Evolutionary conservation across 2,797 vertebrate species (phyloP), one percentile per base, ranked within the genome.

Genomic region (Clarias platycephalus): DNA sequence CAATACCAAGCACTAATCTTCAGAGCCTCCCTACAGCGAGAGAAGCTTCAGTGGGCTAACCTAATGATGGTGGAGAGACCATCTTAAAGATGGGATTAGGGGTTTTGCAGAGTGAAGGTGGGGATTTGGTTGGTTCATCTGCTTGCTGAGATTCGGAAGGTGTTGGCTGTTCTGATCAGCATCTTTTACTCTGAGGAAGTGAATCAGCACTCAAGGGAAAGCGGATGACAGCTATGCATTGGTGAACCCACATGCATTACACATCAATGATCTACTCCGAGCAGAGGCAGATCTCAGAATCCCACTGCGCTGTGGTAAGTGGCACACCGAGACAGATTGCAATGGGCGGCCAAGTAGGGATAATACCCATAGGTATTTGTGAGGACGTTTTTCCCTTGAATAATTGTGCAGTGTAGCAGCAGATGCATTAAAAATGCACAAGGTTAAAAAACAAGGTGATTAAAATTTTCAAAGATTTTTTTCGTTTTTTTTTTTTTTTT

Each of bases 61-160:
- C 86, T 86, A 87, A 89, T 88, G 86, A 89, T 80, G 34, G 84
- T 58, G 68, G 66, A 87, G 87, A 84, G 66, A 37, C 67, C 55
- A 64, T 80, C 74, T 84, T 82, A 84, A 75, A 83, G 83, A 85
- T 85, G 85, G 84, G 87, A 88, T 85, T 87, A 86, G 84, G 76
- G 87, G 83, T 82, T 88, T 84, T 68, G 64, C 63, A 58, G 74
- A 80, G 72, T 74, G 72, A 62, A n/a, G 53, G 64, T 37, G 58
- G 67, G 68, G 86, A 89, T 88, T 89, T 86, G 86, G 74, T 62
- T 85, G 80, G 85, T 89, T 89, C 77, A 84, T 83, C 81, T 87
- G 40, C 81, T 20, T 67, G 81, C 72, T 81, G 72, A 18, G 77
- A 86, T 85, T 83, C 66, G 67, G 34, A 80, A 86, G 83, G 83